Conservation (phyloP, 2,113 vertebrate genomes). For the Pseudorasbora parva region DNA sequence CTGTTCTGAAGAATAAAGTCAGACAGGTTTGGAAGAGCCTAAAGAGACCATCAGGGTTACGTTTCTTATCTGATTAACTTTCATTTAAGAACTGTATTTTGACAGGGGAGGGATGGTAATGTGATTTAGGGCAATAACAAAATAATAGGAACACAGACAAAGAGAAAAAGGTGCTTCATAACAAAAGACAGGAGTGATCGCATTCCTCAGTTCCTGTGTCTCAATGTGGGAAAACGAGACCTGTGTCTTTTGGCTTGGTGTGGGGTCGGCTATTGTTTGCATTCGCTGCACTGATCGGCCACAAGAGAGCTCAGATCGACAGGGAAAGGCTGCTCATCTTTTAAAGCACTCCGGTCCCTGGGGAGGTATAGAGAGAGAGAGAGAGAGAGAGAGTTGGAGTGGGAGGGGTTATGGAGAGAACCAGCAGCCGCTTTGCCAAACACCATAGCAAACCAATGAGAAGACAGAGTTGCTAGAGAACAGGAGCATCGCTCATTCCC, state of each 20-base stretch:
- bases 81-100: conserved; percentile 63
- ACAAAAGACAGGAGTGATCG: conserved; percentile 34
- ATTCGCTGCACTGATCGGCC: conserved; percentile 53
- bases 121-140: conserved; percentile 34
- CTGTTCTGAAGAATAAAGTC: background rate
- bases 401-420: conserved; percentile 36
- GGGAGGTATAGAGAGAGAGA: conserved; percentile 44
- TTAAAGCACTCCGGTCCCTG: conserved; percentile 68
- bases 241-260: conserved; percentile 37
- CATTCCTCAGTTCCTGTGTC: background rate
- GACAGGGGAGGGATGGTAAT: background rate
- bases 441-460: conserved; percentile 47
- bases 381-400: background rate
- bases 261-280: conserved; percentile 71
- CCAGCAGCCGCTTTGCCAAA: conserved; percentile 32
- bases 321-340: conserved; percentile 71
- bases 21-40: background rate
- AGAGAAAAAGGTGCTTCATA: conserved; percentile 10
- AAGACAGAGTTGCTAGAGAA: conserved; percentile 47
- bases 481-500: conserved; percentile 44
- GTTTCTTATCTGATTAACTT: background rate
- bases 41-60: background rate
- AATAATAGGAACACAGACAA: conserved; percentile 25
- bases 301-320: conserved; percentile 42
- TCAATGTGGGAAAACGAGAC: conserved; percentile 8